Base-by-base conservation (phyloP, 2,797 vertebrate species). In the Hylomyscus alleni region DNA sequence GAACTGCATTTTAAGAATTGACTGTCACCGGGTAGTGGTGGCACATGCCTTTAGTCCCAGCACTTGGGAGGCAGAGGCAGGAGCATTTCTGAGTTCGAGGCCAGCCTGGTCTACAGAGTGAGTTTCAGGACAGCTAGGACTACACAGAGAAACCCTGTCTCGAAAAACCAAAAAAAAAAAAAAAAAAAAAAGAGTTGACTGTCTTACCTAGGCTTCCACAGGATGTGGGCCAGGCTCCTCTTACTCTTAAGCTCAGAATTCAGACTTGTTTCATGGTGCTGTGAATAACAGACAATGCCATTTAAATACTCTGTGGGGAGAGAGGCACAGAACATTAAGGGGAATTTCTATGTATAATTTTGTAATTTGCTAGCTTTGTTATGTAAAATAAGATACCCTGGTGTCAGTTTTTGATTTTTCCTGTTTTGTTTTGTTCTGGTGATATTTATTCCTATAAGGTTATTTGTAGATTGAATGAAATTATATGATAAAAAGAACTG, bases 1-100 rank as follows among this genome's bases (percentile, higher is more conserved):
- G 67, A 78, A 82, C 86, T 83, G 29, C 14, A 34, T 89, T 92
- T 92, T 94, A 58, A 58, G n/a, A 73, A 56, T 85, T 90, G 75
- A 84, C 34, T 83, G 75, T 52, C 78, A n/a, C n/a, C n/a, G n/a
- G n/a, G n/a, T n/a, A n/a, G n/a, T n/a, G n/a, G n/a, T n/a, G n/a
- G n/a, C n/a, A n/a, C n/a, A n/a, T n/a, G n/a, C n/a, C n/a, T n/a
- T n/a, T n/a, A n/a, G n/a, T n/a, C n/a, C n/a, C n/a, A n/a, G n/a
- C n/a, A n/a, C n/a, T n/a, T n/a, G n/a, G n/a, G n/a, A n/a, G n/a
- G n/a, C n/a, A n/a, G n/a, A n/a, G n/a, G n/a, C n/a, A n/a, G n/a
- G n/a, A n/a, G n/a, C n/a, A n/a, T n/a, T n/a, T n/a, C n/a, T n/a
- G n/a, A n/a, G n/a, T n/a, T n/a, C n/a, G n/a, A n/a, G n/a, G n/a